phyloP scores from a whole-genome alignment of 2,888 invertebrate species.

The Aethes cnicana region DNA sequence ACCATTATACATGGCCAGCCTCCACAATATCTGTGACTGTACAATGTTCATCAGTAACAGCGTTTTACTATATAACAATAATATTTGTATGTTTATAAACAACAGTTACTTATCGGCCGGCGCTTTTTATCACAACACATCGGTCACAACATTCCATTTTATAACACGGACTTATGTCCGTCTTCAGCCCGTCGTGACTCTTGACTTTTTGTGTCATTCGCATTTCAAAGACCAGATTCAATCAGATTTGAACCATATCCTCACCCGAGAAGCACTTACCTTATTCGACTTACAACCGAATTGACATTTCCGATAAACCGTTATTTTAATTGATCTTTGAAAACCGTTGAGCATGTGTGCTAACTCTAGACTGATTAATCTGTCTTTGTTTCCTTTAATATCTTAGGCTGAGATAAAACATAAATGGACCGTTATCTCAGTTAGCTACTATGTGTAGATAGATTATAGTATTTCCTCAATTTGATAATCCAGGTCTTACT shows the following conservation, averaged over 20 bases:
- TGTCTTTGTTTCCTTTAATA: background rate
- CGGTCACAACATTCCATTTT: slow-evolving; percentile 17
- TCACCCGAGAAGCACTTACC: background rate
- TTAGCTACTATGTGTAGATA: too few relatives aligned
- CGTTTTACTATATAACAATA: too few relatives aligned
- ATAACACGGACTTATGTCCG: too few relatives aligned
- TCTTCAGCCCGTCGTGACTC: slow-evolving; percentile 10
- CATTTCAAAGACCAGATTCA: background rate
- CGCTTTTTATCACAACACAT: slow-evolving; percentile 9
- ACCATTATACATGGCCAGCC: too few relatives aligned
- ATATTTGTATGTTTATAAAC: background rate
- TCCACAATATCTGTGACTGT: too few relatives aligned
- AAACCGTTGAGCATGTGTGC: background rate
- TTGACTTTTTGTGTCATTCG: slow-evolving; percentile 13
- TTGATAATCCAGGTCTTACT: too few relatives aligned
- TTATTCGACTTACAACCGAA: background rate
- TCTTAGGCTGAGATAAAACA: background rate
- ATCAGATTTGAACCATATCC: background rate
- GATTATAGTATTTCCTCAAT: too few relatives aligned
- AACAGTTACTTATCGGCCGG: slow-evolving; percentile 6
- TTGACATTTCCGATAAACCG: slow-evolving; percentile 1
- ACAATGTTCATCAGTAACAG: too few relatives aligned
- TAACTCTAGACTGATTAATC: too few relatives aligned
- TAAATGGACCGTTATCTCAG: background rate
- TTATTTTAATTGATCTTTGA: slow-evolving; percentile 11